Evolutionary conservation across 2,888 invertebrate genomes (phyloP), one percentile per base, ranked within the genome.

Genomic region (Scelioninae gen. 1): DNA sequence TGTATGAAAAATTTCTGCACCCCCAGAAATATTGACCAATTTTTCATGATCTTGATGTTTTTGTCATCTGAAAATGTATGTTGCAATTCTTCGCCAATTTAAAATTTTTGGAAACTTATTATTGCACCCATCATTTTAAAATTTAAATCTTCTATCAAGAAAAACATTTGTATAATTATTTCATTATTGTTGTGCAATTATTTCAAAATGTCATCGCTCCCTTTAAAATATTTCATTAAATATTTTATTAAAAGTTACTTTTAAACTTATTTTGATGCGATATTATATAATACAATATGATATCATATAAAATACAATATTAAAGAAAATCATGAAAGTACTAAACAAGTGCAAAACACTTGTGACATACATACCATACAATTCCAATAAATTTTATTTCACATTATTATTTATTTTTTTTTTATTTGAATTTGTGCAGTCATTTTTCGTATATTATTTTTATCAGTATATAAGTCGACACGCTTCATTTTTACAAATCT

Each of bases 401-500:
- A 7, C 38, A 34, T 58, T n/a, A n/a, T n/a, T n/a, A n/a, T 23
- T 23, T 23, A 31, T 53, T 3, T 32, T n/a, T 53, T n/a, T 5
- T 7, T 29, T 29, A 49, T 3, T 23, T 38, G 5, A 56, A 13
- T 34, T 58, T 40, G 1, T 58, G 66, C 76, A 68, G 76, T 68
- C 51, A 60, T 56, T 78, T 63, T 69, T 51, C 65, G 31, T 63
- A 56, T 45, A 63, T 56, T 55, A 58, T 74, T 80, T 53, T 68
- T 45, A 53, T 49, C 69, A 69, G 51, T 68, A 31, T 51, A 69
- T 8, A 66, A 75, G 65, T 71, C 65, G 45, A 76, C 75, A 79
- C 83, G 83, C 83, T 79, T 83, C 31, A 66, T 72, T 77, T 62
- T 71, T 56, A 65, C 13, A 75, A 78, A 62, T 68, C 62, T 83